Evolutionary conservation across 1,140 invertebrate species (phyloP).

Genomic region (Zaprionus vittiger): DNA sequence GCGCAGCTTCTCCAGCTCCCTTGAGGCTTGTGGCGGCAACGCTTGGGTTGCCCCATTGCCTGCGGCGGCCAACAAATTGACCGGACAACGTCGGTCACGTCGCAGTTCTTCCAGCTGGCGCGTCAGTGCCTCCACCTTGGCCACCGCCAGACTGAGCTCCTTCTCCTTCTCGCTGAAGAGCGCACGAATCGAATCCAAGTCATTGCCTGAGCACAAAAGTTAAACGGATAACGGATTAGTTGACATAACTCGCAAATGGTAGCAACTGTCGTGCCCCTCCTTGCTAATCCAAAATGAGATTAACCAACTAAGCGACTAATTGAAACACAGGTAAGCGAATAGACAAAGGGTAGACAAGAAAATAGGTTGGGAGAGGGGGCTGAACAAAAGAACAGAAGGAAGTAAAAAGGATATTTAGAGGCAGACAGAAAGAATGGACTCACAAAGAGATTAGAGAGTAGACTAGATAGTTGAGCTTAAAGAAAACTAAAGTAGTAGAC

Average conservation of each 20-base stretch:
- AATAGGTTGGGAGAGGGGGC: too few relatives aligned
- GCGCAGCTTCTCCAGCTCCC: slow-evolving; percentile 95
- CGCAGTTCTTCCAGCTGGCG: slow-evolving; percentile 95
- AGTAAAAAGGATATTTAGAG: not conserved
- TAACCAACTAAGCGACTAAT: slow-evolving; percentile 7
- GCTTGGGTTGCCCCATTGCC: slow-evolving; percentile 84
- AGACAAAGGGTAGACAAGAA: not conserved
- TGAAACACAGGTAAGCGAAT: slow-evolving; percentile 1
- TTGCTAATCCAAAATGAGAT: slow-evolving; percentile 3
- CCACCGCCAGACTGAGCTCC: slow-evolving; percentile 96
- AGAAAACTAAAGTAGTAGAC: not conserved
- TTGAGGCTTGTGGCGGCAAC: slow-evolving; percentile 89
- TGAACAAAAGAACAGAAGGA: not conserved
- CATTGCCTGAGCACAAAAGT: slow-evolving; percentile 89
- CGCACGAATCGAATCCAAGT: slow-evolving; percentile 97
- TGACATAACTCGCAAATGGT: slow-evolving; percentile 9
- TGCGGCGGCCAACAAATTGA: slow-evolving; percentile 71
- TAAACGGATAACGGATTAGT: slow-evolving; percentile 45
- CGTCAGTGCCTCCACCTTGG: slow-evolving; percentile 97
- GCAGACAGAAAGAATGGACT: not conserved
- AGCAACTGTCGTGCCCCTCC: not conserved
- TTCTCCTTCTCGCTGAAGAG: slow-evolving; percentile 99
- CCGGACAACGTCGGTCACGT: slow-evolving; percentile 86
- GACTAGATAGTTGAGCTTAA: not conserved
- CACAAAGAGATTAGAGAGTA: not conserved